phyloP scores from a whole-genome alignment of 1,140 invertebrate species.

The Ruditapes philippinarum region DNA sequence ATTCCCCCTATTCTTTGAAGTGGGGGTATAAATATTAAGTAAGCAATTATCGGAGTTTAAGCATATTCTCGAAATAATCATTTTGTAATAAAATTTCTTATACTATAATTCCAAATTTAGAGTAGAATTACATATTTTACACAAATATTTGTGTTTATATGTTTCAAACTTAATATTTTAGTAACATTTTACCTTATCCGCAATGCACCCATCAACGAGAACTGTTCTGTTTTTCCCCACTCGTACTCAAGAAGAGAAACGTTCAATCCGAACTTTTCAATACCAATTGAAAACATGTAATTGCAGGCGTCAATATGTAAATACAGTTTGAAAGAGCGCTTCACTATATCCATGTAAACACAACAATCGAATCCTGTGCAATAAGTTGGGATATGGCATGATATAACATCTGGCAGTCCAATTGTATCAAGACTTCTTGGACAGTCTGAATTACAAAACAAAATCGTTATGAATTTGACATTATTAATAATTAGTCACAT shows the following conservation, averaged over 20 bases:
- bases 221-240: conserved; percentile 48
- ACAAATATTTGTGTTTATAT: too few relatives aligned
- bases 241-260: conserved; percentile 60
- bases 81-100: too few relatives aligned
- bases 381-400: conserved; percentile 55
- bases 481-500: too few relatives aligned
- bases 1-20: too few relatives aligned
- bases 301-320: conserved; percentile 56
- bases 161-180: too few relatives aligned
- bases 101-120: too few relatives aligned
- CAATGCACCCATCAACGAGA: conserved; percentile 15
- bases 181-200: conserved; percentile 41
- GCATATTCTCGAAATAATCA: too few relatives aligned
- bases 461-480: too few relatives aligned
- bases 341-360: conserved; percentile 34
- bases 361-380: conserved; percentile 68
- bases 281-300: conserved; percentile 56
- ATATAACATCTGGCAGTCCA: conserved; percentile 27
- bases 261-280: conserved; percentile 61
- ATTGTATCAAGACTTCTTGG: not conserved
- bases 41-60: too few relatives aligned
- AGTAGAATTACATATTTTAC: too few relatives aligned
- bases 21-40: too few relatives aligned
- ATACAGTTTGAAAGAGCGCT: conserved; percentile 58
- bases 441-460: conserved; percentile 15